Base-by-base conservation (phyloP, 1,140 invertebrate genomes). In the Aporrectodea caliginosa region DNA sequence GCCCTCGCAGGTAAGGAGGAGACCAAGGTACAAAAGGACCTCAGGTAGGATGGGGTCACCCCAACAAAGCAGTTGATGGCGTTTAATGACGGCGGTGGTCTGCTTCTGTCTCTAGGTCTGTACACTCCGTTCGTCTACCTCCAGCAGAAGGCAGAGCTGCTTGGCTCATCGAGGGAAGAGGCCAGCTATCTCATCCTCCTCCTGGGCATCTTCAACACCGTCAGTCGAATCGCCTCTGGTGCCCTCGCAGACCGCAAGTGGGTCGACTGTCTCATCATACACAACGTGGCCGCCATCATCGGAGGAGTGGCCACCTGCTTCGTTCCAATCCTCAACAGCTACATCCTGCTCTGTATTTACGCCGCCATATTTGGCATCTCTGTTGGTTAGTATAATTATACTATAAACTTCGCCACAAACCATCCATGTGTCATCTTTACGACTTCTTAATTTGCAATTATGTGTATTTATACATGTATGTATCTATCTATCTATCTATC, bases 71-170 rank as follows among this genome's bases (percentile, higher is more conserved):
- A n/a, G n/a, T n/a, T n/a, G n/a, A n/a, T n/a, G n/a, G n/a, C n/a
- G n/a, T n/a, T n/a, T n/a, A n/a, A n/a, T n/a, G n/a, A n/a, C n/a
- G n/a, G n/a, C n/a, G n/a, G n/a, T n/a, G n/a, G n/a, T n/a, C n/a
- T 68, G 14, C 6, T 0, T 43, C 69, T 12, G 35, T 27, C 82
- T 82, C 16, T 83, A 87, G 86, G 95, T 78, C 97, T 98, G 89
- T 98, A 97, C 86, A 94, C 97, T 14, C 97, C 97, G 0, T 98
- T 97, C 85, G 92, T 94, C 87, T 98, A 94, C 83, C 88, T 97
- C 1, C 90, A 90, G 83, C 91, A 83, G 74, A 78, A 86, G 35
- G 86, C 88, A 33, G 77, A 81, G 22, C 32, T 35, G n/a, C 80
- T 86, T 30, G 83, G 84, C 6, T 81, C 87, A 6, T 68, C 71